phyloP scores from a whole-genome alignment of 2,888 invertebrate species.

The Drosophila lacicola region DNA sequence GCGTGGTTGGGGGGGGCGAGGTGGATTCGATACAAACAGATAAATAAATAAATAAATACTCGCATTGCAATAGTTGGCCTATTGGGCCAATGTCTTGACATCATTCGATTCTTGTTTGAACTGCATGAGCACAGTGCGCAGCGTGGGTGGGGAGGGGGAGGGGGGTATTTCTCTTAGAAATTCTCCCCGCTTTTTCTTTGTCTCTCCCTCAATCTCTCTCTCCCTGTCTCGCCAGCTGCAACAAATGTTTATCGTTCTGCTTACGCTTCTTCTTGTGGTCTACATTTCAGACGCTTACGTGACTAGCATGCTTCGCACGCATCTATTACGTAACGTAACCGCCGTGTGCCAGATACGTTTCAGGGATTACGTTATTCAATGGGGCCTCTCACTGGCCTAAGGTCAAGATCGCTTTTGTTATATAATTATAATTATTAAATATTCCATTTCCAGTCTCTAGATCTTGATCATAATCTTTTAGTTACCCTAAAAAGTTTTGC shows the following conservation, averaged over 20 bases:
- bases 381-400: neutral
- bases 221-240: neutral
- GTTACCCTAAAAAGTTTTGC: neutral
- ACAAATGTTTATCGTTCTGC: slow-evolving; percentile 9
- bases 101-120: slow-evolving; percentile 46
- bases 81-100: slow-evolving; percentile 60
- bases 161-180: neutral
- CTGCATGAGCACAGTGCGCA: slow-evolving; percentile 6
- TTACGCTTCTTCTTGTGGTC: slow-evolving; percentile 10
- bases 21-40: slow-evolving; percentile 15
- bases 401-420: slow-evolving; percentile 7
- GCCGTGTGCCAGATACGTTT: slow-evolving; percentile 13
- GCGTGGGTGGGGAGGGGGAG: neutral
- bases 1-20: neutral
- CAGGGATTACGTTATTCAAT: slow-evolving; percentile 15
- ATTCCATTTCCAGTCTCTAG: too few species aligned
- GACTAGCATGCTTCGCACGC: slow-evolving; percentile 2
- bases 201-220: neutral
- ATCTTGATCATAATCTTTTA: too few species aligned
- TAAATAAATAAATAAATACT: slow-evolving; percentile 44
- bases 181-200: neutral
- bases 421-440: too few species aligned
- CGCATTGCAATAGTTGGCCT: slow-evolving; percentile 25
- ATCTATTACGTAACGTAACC: slow-evolving; percentile 34
- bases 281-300: slow-evolving; percentile 22